Evolutionary conservation across 2,888 invertebrate species (phyloP).

Genomic region (Andrena camellia): DNA sequence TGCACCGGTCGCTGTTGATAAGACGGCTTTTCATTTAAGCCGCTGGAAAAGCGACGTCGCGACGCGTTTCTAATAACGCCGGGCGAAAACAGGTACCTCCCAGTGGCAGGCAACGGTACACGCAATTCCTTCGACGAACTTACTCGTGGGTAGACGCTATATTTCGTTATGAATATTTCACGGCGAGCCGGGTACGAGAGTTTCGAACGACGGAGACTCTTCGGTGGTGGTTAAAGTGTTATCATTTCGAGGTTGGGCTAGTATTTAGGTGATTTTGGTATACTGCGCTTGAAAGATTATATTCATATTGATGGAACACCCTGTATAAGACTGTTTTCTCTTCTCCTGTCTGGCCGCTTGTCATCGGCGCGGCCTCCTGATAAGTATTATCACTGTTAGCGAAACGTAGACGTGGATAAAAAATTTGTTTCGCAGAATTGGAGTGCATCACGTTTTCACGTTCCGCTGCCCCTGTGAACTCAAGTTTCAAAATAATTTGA

Average conservation of each 20-base stretch:
- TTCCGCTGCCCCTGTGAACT: neutral
- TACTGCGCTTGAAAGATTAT: neutral
- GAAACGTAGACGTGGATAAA: constrained; percentile 51
- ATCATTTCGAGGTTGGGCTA: too few species aligned
- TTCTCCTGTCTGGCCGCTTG: constrained; percentile 39
- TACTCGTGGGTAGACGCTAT: neutral
- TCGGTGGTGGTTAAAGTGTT: too few species aligned
- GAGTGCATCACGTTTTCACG: constrained; percentile 30
- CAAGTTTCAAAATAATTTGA: too few species aligned
- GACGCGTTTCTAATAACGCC: constrained; percentile 31
- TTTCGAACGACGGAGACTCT: neutral
- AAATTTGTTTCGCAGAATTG: constrained; percentile 55
- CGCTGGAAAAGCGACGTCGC: constrained; percentile 17
- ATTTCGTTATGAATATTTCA: constrained; percentile 39
- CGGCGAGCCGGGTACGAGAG: neutral
- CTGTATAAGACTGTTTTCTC: constrained; percentile 26
- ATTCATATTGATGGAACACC: constrained; percentile 25
- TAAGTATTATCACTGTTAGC: constrained; percentile 60
- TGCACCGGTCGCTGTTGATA: constrained; percentile 41
- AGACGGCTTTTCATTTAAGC: constrained; percentile 57
- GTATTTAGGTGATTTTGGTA: too few species aligned
- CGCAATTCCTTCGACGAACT: constrained; percentile 16
- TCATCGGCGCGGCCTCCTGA: constrained; percentile 48
- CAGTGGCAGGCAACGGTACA: neutral
- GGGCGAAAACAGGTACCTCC: neutral